Base-by-base conservation (phyloP, 2,888 invertebrate species). In the Caenorhabditis sp. region DNA sequence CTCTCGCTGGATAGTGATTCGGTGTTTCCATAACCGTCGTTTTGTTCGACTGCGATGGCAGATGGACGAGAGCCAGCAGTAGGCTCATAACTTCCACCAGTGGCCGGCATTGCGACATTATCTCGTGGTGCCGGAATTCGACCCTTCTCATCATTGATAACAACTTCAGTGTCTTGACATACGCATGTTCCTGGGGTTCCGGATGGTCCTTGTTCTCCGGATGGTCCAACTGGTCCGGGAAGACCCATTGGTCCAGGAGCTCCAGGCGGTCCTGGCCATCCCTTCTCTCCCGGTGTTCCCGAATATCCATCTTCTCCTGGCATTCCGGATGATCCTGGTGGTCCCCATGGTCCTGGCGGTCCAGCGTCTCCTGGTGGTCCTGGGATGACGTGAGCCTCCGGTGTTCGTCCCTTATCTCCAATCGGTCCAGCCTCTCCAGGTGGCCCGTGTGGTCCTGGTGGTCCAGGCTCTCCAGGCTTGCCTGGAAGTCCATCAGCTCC, bases 121-220 rank as follows among this genome's bases (percentile, higher is more conserved):
- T 80, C 80, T 23, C 77, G 56, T 38, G 78, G 78, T 36, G 80
- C 80, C 20, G 80, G 78, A 59, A 78, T 73, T 49, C 75, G 59
- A 50, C 80, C 80, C 58, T 79, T 80, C 60, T 75, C 78, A 64
- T 84, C 84, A 38, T 81, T 76, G 72, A 87, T 83, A 23, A 87
- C 85, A 20, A 87, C 87, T 76, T 87, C 87, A 0, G 87, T 87
- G 63, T 87, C 87, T 64, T 80, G 75, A 65, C 87, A 87, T 12
- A 87, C 87, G 64, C 87, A 87, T 25, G 87, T 87, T 26, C 87
- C 87, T 25, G 87, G 87, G 27, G 87, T 87, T n/a, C 86, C 85
- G 72, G 64, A 63, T 60, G 86, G 85, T 71, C 87, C 87, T 60
- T 76, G 77, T 31, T 85, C 85, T 71, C 87, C 87, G 10, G 76